phyloP scores from a whole-genome alignment of 2,888 invertebrate species.

The Apotomis turbidana region DNA sequence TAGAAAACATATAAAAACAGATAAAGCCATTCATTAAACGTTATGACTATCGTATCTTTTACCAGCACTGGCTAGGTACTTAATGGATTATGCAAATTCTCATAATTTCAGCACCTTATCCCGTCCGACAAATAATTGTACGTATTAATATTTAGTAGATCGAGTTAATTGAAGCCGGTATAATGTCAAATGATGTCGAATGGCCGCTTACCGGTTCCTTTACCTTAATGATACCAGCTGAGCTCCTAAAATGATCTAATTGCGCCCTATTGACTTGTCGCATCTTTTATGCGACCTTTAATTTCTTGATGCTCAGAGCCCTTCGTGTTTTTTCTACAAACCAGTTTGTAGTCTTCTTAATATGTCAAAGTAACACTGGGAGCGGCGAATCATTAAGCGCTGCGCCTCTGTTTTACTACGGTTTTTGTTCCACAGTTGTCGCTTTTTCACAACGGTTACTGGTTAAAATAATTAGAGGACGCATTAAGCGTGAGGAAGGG shows the following conservation, averaged over 20 bases:
- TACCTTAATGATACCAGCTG: constrained; percentile 55
- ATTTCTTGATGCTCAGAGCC: constrained; percentile 63
- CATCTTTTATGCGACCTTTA: constrained; percentile 69
- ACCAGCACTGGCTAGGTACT: constrained; percentile 6
- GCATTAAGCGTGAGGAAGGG: constrained; percentile 61
- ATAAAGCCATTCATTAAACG: constrained; percentile 20
- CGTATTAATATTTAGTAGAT: constrained; percentile 14
- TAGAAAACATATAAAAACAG: not conserved
- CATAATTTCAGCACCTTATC: constrained; percentile 12
- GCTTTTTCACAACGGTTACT: constrained; percentile 58
- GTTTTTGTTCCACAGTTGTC: constrained; percentile 55
- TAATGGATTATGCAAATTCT: constrained; percentile 34
- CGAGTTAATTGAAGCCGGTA: constrained; percentile 43
- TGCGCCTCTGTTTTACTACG: constrained; percentile 59
- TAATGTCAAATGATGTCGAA: constrained; percentile 49
- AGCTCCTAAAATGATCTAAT: constrained; percentile 66
- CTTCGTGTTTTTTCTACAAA: constrained; percentile 61
- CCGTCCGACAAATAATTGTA: constrained; percentile 23
- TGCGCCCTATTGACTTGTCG: constrained; percentile 58
- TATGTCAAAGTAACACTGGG: constrained; percentile 76
- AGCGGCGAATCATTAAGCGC: constrained; percentile 64
- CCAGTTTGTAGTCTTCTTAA: constrained; percentile 75
- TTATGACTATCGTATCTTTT: constrained; percentile 5
- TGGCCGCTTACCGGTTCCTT: constrained; percentile 46
- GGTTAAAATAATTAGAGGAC: constrained; percentile 71